A percentile compares a stretch with the other conserved stretches of the same genome.
Evolutionary conservation across 2,797 vertebrate genomes (phyloP).

Genomic region (Sebastes oblongus): DNA sequence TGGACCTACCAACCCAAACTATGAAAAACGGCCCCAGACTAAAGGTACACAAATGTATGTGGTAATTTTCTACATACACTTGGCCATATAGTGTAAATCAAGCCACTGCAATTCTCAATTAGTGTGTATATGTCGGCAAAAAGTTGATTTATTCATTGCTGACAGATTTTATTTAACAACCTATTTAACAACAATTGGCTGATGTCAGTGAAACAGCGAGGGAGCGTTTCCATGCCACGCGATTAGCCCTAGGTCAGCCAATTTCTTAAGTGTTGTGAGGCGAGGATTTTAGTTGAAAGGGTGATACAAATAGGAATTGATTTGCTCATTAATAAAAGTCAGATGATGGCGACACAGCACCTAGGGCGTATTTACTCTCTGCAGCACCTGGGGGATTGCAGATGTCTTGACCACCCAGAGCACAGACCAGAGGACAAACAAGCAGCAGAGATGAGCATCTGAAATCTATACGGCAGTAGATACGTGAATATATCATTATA

Average conservation of each 20-base stretch:
- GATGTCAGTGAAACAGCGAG: constrained; percentile 17
- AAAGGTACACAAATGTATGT: background rate
- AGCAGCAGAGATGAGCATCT: background rate
- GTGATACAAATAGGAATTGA: constrained; percentile 66
- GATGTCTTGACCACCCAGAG: constrained; percentile 13
- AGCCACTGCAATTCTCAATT: background rate
- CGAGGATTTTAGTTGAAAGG: constrained; percentile 47
- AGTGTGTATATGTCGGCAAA: constrained; percentile 1
- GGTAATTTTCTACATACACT: background rate
- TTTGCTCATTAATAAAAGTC: constrained; percentile 72
- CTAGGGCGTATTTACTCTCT: constrained; percentile 52
- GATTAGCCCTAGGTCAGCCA: constrained; percentile 46
- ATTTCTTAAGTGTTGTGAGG: constrained; percentile 67
- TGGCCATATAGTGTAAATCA: background rate
- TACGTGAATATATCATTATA: background rate
- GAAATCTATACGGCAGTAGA: background rate
- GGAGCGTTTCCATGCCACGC: background rate
- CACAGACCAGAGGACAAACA: constrained; percentile 26
- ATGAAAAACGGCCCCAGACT: background rate
- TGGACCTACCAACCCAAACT: background rate
- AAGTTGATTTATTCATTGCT: constrained; percentile 29
- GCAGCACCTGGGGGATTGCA: constrained; percentile 25
- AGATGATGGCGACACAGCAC: constrained; percentile 38
- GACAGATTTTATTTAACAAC: constrained; percentile 53
- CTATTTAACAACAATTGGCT: constrained; percentile 38